Conservation (phyloP, 30 jellyfish, hydroid and myxozoan genomes). For the Hydractinia symbiolongicarpus region DNA sequence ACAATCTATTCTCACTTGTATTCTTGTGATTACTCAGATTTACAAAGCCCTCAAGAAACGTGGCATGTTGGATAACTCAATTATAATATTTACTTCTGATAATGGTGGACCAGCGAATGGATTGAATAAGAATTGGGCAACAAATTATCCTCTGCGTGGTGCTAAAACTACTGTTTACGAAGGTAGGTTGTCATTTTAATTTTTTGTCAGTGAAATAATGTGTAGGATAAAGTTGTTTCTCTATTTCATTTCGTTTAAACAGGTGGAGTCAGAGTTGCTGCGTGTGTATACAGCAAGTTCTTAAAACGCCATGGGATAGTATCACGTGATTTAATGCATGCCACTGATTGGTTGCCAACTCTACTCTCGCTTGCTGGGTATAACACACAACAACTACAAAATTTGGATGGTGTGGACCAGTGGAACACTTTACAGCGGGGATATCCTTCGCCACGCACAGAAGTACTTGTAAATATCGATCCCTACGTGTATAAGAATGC, state of each 20-base stretch:
- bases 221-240: too few species aligned
- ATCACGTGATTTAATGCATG: slow-evolving; percentile 28
- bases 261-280: slow-evolving; percentile 44
- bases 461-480: slow-evolving; percentile 65
- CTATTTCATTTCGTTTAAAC: background rate
- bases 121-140: slow-evolving; percentile 76
- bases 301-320: slow-evolving; percentile 3
- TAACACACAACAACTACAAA: background rate
- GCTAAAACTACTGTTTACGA: slow-evolving; percentile 88
- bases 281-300: slow-evolving; percentile 22
- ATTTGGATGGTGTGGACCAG: slow-evolving; percentile 58
- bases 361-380: slow-evolving; percentile 22
- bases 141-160: slow-evolving; percentile 80
- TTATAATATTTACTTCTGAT: slow-evolving; percentile 80
- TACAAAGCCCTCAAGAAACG: slow-evolving; percentile 47
- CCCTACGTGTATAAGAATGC: slow-evolving; percentile 68
- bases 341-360: slow-evolving; percentile 46
- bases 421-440: slow-evolving; percentile 46
- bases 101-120: slow-evolving; percentile 99
- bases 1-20: background rate
- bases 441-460: slow-evolving; percentile 65
- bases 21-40: slow-evolving; percentile 32
- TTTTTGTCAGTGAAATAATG: background rate
- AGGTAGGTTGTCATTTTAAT: slow-evolving; percentile 26
- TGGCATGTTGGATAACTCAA: slow-evolving; percentile 70